Evolutionary conservation across 2,888 invertebrate species (phyloP).

Genomic region (Tricholauxania praeusta): DNA sequence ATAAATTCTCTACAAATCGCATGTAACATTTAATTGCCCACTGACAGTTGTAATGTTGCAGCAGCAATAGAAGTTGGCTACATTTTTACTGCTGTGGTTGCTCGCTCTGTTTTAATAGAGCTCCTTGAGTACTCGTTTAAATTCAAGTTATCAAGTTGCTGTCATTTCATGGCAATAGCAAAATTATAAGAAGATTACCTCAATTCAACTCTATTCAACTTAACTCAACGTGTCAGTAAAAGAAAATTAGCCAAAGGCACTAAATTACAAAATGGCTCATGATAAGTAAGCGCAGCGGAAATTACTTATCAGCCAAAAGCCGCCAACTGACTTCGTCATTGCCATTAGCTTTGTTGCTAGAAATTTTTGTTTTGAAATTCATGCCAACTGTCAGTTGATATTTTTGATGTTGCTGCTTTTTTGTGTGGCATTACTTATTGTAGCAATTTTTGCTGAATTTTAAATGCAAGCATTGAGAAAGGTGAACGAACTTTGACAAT

Average conservation of each 20-base stretch:
- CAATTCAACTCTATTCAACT: neutral
- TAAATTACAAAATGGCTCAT: too few relatives aligned
- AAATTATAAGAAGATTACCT: slow-evolving; percentile 39
- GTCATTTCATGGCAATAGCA: slow-evolving; percentile 32
- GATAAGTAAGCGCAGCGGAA: too few relatives aligned
- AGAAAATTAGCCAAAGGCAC: too few relatives aligned
- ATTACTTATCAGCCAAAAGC: neutral
- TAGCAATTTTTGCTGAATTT: too few relatives aligned
- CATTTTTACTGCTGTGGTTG: too few relatives aligned
- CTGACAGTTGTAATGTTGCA: slow-evolving; percentile 22
- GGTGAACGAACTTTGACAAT: too few relatives aligned
- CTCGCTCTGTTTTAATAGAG: too few relatives aligned
- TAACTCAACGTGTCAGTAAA: too few relatives aligned
- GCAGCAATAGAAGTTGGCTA: too few relatives aligned
- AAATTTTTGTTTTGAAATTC: slow-evolving; percentile 15
- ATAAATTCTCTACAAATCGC: too few relatives aligned
- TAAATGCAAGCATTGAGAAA: too few relatives aligned
- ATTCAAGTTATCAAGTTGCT: slow-evolving; percentile 39
- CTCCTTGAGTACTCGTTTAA: too few relatives aligned
- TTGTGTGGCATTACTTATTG: neutral
- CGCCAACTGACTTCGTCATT: neutral
- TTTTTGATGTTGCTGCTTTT: slow-evolving; percentile 33
- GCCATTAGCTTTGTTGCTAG: neutral
- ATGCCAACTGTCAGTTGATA: slow-evolving; percentile 32
- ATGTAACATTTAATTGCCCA: neutral